Evolutionary conservation across 2,888 invertebrate genomes (phyloP), one percentile per base, ranked within the genome.

Genomic region (Hypena proboscidalis): DNA sequence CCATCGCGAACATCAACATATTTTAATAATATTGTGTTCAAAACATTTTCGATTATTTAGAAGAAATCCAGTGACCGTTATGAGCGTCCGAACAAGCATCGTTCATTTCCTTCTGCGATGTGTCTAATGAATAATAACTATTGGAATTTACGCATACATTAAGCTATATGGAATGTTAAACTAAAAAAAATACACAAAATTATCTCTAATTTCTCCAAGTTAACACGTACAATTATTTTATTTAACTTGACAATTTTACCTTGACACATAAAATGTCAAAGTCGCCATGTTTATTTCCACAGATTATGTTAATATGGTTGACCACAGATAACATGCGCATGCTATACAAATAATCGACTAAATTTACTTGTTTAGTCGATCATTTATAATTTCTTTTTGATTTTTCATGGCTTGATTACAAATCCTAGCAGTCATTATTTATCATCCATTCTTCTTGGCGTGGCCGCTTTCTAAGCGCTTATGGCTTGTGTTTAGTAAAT

Each of bases 71-170:
- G 64, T 54, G 66, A 68, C 67, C 65, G 68, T 75, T 75, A 77
- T 63, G 74, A 83, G 85, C 81, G 87, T 86, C 85, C 83, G 80
- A 67, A 80, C 71, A 49, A 83, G 66, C 84, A 87, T 85, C 68
- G 64, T 77, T 68, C 46, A 33, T 35, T 8, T 45, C 8, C 6
- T 23, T 44, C 14, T 22, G 14, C 3, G 26, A 22, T 4, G 34
- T 15, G 15, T 9, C 6, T 15, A 5, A 29, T 30, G 20, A 23
- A 25, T 41, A 33, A 3, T 5, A n/a, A 36, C 5, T 35, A 37
- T 35, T 8, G 0, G 14, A 3, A 32, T 43, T 41, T 19, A 40
- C 32, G n/a, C 19, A 41, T 46, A 36, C 17, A 9, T 10, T 34
- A 26, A 4, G 3, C 9, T 23, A 27, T 46, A 36, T 43, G 43